Evolutionary conservation across 2,888 invertebrate species (phyloP).

Genomic region (Rhingia rostrata): DNA sequence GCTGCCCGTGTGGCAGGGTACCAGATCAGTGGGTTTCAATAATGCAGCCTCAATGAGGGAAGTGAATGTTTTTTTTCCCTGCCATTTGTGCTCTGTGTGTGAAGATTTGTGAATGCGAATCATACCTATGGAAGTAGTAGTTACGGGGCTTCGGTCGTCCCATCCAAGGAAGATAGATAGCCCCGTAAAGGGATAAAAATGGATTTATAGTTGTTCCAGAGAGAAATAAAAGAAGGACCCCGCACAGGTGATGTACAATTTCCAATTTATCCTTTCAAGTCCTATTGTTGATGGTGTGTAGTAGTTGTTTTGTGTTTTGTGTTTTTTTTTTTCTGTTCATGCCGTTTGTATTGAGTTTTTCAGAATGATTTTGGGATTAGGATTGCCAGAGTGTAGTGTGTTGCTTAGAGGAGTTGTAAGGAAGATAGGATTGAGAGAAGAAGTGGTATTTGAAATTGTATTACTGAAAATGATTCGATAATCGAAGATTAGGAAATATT

Average conservation of each 20-base stretch:
- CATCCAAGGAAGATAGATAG: conserved; percentile 67
- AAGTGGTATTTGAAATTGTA: conserved; percentile 53
- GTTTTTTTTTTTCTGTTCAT: conserved; percentile 1
- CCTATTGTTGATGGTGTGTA: conserved; percentile 47
- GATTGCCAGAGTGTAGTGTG: conserved; percentile 24
- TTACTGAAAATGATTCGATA: conserved; percentile 73
- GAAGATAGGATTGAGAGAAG: conserved; percentile 42
- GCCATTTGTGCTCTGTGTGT: conserved; percentile 64
- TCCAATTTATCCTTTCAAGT: conserved; percentile 70
- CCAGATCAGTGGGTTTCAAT: conserved; percentile 70
- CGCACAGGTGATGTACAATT: conserved; percentile 73
- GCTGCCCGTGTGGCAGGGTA: conserved; percentile 2
- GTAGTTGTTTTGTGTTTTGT: conserved; percentile 1
- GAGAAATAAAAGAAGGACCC: conserved; percentile 60
- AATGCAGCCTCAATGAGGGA: conserved; percentile 70
- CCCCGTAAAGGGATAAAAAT: conserved; percentile 72
- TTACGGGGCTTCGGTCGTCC: conserved; percentile 62
- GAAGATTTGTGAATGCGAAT: conserved; percentile 73
- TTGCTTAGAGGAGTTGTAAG: conserved; percentile 11
- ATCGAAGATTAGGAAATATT: conserved; percentile 49
- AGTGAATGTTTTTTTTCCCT: conserved; percentile 59
- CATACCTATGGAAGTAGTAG: conserved; percentile 69
- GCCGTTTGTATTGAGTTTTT: conserved; percentile 49
- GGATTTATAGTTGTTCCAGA: conserved; percentile 73
- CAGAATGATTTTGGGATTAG: conserved; percentile 53